A percentile compares a stretch with the other conserved stretches of the same genome.
Conservation (phyloP, 2,797 vertebrate genomes). For the Falco naumanni region DNA sequence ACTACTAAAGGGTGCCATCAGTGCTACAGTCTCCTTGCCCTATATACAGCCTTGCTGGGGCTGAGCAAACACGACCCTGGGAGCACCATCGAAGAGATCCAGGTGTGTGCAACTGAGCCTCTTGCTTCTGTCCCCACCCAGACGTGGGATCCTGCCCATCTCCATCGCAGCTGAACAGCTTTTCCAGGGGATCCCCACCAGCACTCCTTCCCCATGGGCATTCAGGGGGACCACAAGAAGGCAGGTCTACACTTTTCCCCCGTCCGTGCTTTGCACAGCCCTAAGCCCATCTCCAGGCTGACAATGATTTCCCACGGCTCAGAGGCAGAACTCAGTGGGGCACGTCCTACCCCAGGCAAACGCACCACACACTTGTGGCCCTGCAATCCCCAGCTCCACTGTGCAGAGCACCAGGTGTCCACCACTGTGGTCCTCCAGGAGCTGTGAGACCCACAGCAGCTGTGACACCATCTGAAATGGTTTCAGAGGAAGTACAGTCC, state of each 20-base stretch:
- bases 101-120: background rate
- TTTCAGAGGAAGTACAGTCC: background rate
- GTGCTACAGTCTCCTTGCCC: background rate
- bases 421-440: background rate
- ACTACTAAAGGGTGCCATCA: background rate
- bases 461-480: background rate
- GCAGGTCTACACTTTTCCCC: background rate
- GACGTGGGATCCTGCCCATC: background rate
- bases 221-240: background rate
- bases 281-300: background rate
- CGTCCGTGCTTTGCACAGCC: background rate
- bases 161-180: background rate
- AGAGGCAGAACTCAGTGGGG: background rate
- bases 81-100: background rate
- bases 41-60: background rate
- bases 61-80: background rate
- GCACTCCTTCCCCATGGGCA: background rate
- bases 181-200: background rate
- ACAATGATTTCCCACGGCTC: background rate
- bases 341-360: background rate
- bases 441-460: accelerated
- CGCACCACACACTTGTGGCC: background rate
- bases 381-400: accelerated
- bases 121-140: accelerated
- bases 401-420: accelerated